phyloP scores from a whole-genome alignment of 2,888 invertebrate species.

The Asteroscopus sphinx region DNA sequence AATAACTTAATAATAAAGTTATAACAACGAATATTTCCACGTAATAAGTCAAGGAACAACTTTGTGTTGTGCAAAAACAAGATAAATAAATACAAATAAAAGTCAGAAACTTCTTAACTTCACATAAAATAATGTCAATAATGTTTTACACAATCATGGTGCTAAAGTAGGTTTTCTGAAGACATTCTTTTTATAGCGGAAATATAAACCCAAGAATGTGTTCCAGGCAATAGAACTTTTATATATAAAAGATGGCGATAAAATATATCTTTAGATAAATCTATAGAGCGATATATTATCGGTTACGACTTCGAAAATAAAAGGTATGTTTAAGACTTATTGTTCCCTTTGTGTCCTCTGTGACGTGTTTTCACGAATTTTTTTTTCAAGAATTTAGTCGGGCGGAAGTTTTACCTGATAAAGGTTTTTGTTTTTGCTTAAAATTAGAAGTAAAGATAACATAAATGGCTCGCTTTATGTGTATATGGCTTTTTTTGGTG shows the following conservation, averaged over 20 bases:
- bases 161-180: slow-evolving; percentile 9
- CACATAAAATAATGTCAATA: not conserved
- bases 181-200: slow-evolving; percentile 7
- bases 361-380: slow-evolving; percentile 2
- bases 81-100: slow-evolving; percentile 21
- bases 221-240: slow-evolving; percentile 14
- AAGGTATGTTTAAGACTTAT: slow-evolving; percentile 22
- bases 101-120: slow-evolving; percentile 13
- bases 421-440: not conserved
- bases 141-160: not conserved
- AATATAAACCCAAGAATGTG: slow-evolving; percentile 7
- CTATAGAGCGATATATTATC: slow-evolving; percentile 9
- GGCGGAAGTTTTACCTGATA: slow-evolving; percentile 1
- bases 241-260: slow-evolving; percentile 12
- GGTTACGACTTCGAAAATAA: slow-evolving; percentile 17
- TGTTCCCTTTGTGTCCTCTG: slow-evolving; percentile 25
- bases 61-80: not conserved
- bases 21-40: not conserved
- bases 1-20: slow-evolving; percentile 3
- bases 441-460: not conserved
- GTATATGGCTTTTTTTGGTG: not conserved
- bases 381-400: slow-evolving; percentile 2
- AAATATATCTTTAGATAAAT: slow-evolving; percentile 14
- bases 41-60: not conserved
- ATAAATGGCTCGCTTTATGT: not conserved